These are phyloP conservation scores for Leiothrix lutea DNA, from an alignment of 2,113 vertebrate genomes.

Conservation along the genomic window DNA sequence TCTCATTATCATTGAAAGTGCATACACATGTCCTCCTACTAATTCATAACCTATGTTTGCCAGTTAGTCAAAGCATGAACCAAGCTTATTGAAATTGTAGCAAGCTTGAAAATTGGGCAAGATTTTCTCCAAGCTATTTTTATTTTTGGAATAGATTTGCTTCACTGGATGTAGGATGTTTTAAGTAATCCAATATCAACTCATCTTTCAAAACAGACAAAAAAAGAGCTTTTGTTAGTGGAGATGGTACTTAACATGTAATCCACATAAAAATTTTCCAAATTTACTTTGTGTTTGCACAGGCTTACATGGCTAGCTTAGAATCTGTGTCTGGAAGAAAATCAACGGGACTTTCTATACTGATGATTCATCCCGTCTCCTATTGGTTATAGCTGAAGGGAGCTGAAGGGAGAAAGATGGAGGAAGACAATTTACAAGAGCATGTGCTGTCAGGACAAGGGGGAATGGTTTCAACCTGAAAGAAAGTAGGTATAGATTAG, in stretches of 20 bases:
- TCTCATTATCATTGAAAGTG: slow-evolving; percentile 22
- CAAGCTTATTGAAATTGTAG: slow-evolving; percentile 9
- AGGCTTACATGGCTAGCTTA: background rate
- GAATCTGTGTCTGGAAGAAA: background rate
- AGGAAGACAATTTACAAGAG: background rate
- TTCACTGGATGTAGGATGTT: background rate
- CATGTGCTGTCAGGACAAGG: background rate
- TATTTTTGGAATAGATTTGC: slow-evolving; percentile 8
- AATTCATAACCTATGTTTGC: slow-evolving; percentile 37
- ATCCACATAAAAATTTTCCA: background rate
- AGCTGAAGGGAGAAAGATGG: background rate
- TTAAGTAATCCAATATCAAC: slow-evolving; percentile 5
- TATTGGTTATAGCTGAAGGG: background rate
- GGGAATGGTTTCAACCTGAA: background rate
- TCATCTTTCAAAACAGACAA: background rate
- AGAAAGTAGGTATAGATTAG: background rate
- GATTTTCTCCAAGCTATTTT: slow-evolving; percentile 23
- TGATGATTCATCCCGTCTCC: background rate
- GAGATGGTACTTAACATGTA: slow-evolving; percentile 7
- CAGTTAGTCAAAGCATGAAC: slow-evolving; percentile 21
- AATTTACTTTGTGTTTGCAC: background rate
- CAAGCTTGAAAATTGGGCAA: slow-evolving; percentile 15
- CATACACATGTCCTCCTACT: slow-evolving; percentile 32
- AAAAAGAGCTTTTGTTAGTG: background rate
- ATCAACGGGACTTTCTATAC: background rate